Base-by-base conservation (phyloP, 2,113 vertebrate species). In the Fulmarus glacialis region DNA sequence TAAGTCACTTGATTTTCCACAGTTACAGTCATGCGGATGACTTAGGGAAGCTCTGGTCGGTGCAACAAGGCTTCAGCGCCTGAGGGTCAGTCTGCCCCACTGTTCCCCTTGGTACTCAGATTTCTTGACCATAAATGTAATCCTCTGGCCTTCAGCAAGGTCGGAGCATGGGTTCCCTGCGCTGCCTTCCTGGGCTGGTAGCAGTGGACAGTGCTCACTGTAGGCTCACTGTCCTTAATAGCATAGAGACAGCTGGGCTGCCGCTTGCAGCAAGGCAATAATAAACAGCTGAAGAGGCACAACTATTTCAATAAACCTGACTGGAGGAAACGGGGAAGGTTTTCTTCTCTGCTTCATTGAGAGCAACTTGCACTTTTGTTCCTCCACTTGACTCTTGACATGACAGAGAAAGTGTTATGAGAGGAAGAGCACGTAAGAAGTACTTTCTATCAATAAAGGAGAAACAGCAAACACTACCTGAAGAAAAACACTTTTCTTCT, bases 381-480 rank as follows among this genome's bases (percentile, higher is more conserved):
- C 48, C 60, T 60, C 48, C 1, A 47, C 64, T 70, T 59, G n/a
- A 48, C 50, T 55, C 63, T 1, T 62, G 83, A 73, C 42, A 11
- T 4, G 23, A 36, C 64, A 73, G 52, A 81, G 83, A 53, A 27
- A 13, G 91, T 19, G 36, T 29, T 63, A 26, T 2, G 30, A 79
- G 63, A 71, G 42, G 23, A 77, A 43, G 20, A 50, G 52, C 53
- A 88, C 7, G 0, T 19, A 89, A 93, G n/a, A 87, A 97, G 64
- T 43, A n/a, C 90, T 75, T 95, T 88, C 74, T 67, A 73, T 12
- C 79, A 96, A 66, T 77, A 83, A 66, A 72, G 72, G 64, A 93
- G 59, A 79, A 90, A 90, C 70, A 95, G 92, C n/a, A 93, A 95
- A 87, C 73, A 75, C 93, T 96, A 97, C 80, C 64, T 68, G 83